Evolutionary conservation across 2,113 vertebrate genomes (phyloP), one percentile per base, ranked within the genome.

Genomic region (Colaptes auratus): DNA sequence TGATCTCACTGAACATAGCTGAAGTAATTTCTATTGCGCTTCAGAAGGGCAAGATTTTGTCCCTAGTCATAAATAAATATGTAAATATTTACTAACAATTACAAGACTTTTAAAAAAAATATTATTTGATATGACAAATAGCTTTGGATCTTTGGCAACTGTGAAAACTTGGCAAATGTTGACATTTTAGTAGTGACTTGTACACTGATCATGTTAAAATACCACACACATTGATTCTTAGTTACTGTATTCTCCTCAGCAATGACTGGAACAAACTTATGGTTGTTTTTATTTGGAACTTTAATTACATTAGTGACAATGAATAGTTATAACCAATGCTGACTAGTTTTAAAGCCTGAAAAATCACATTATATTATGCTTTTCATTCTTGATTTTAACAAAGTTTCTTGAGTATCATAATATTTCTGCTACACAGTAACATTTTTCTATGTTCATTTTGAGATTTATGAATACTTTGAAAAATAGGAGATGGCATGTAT

Each of bases 21-120:
- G 25, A 86, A 52, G 7, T 80, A 70, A 82, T 94, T 93, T 94
- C 60, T 82, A 42, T 74, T 82, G 67, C n/a, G n/a, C 33, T 87
- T 82, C 46, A 36, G 9, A 79, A 21, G 9, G 11, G 4, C 8
- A 71, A 82, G n/a, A 74, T 71, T 85, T 87, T 73, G 33, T 79
- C 75, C 31, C 33, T 16, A 80, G 30, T 48, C 48, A 85, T 93
- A 79, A 87, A 66, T 77, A 88, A 86, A 70, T 31, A 64, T 74
- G 67, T 77, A 39, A 48, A 60, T 63, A 85, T 95, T 91, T 89
- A 27, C 46, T 76, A 93, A 70, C 9, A 59, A 21, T 48, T 78
- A 30, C 21, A 48, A 60, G 30, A 39, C 20, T 31, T n/a, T 72
- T 28, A 15, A 12, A 33, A 16, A 25, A 33, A 27, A 20, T n/a